These are phyloP conservation scores for Andrena bucephala DNA, from an alignment of 2,888 invertebrate species.

Conservation along the genomic window DNA sequence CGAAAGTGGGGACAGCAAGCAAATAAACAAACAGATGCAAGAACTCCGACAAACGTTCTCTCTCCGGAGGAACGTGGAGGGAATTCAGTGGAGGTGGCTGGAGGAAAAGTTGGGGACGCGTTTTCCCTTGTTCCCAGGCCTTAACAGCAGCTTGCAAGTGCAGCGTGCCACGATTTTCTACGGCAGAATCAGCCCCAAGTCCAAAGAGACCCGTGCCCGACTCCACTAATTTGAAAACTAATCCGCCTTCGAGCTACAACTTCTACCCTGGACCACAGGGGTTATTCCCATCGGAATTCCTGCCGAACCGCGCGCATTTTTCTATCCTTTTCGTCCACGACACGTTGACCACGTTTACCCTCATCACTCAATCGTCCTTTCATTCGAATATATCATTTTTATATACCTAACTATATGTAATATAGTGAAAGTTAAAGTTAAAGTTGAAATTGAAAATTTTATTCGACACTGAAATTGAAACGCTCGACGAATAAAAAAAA, in stretches of 20 bases:
- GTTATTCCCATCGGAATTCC: background rate
- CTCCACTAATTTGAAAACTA: conserved; percentile 46
- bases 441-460: too few species aligned
- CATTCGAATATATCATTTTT: too few species aligned
- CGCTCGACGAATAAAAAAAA: too few species aligned
- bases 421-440: too few species aligned
- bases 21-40: conserved; percentile 9
- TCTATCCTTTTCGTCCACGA: background rate
- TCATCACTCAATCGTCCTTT: too few species aligned
- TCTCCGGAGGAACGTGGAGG: background rate
- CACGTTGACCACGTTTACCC: background rate
- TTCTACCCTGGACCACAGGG: background rate
- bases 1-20: background rate
- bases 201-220: background rate
- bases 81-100: conserved; percentile 20
- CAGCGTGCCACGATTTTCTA: conserved; percentile 17
- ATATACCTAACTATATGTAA: too few species aligned
- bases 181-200: conserved; percentile 13
- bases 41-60: conserved; percentile 27
- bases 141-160: conserved; percentile 25
- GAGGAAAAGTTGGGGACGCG: conserved; percentile 22
- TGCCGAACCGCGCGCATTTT: background rate
- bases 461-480: too few species aligned
- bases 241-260: conserved; percentile 7
- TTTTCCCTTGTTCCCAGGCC: conserved; percentile 9